Base-by-base conservation (phyloP, 2,113 vertebrate genomes). In the Leptocoma aspasia region DNA sequence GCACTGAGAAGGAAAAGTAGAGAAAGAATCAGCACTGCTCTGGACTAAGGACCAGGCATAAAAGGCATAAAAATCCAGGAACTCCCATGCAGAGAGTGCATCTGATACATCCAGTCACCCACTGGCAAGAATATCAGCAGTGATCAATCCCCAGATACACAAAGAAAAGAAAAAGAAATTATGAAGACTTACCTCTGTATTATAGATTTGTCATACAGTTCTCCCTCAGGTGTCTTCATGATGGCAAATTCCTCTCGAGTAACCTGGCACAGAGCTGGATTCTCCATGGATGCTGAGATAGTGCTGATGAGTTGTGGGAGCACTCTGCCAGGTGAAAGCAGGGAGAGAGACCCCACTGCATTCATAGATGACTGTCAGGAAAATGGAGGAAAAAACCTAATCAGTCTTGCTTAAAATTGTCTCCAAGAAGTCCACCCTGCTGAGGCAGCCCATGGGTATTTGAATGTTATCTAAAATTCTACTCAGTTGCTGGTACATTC, bases 151-250 rank as follows among this genome's bases (percentile, higher is more conserved):
- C 21, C 10, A 63, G 6, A 19, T 86, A 53, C 35, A 65, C 28
- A 66, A 14, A 73, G 45, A n/a, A 86, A 53, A 53, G n/a, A 65
- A 26, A 66, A 14, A 73, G 45, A n/a, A 86, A 53, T 50, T 7
- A 30, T 7, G 2, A 79, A 63, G 24, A 17, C 82, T 97, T 59
- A 99, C 99, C 99, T 99, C 96, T 99, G 98, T 94, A 99, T 98
- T 94, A 99, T 99, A 85, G 99, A 99, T 68, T 99, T 99, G 96
- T 99, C 99, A 15, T 99, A 99, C 9, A 99, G 98, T 45, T 99
- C 98, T 88, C 99, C 99, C 2, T 99, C 98, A 0, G 99, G 99
- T 11, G 98, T 99, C 89, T 97, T 97, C 99, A 99, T 99, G 96
- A 99, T 99, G 65, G 98, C 98, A 53, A 98, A 99, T 93, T 99